phyloP scores from a whole-genome alignment of 64 coral and sea anemone genomes.

The Acropora tenuis region DNA sequence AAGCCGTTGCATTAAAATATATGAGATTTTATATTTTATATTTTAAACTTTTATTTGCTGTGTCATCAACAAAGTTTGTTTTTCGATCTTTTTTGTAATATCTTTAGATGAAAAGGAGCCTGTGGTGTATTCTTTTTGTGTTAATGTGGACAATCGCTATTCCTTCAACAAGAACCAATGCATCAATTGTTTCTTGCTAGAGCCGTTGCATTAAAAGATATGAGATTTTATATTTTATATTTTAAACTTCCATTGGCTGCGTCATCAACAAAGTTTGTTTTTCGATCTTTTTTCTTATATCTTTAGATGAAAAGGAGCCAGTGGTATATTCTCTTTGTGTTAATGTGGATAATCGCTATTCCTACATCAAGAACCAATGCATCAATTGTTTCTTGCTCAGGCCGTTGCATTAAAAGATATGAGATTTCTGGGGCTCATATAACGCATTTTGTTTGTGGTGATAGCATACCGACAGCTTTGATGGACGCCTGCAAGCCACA shows the following conservation, averaged over 20 bases:
- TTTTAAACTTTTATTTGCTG: too few relatives aligned
- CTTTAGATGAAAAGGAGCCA: background rate
- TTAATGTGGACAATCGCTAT: background rate
- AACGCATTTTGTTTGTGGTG: background rate
- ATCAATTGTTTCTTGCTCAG: background rate
- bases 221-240: background rate
- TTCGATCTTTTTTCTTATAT: background rate
- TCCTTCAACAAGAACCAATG: background rate
- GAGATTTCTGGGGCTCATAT: background rate
- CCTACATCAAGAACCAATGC: background rate
- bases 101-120: background rate
- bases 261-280: background rate
- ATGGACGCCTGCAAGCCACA: background rate
- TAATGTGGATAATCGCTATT: background rate
- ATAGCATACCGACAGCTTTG: background rate
- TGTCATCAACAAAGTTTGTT: too few relatives aligned
- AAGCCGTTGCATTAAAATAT: background rate
- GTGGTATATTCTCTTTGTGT: background rate
- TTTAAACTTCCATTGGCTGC: too few relatives aligned
- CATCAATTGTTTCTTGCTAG: background rate
- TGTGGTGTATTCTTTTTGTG: background rate
- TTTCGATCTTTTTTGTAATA: background rate
- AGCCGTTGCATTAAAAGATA: background rate
- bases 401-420: background rate
- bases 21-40: too few relatives aligned